phyloP scores from a whole-genome alignment of 2,797 vertebrate genomes.

The Tinamus major region DNA sequence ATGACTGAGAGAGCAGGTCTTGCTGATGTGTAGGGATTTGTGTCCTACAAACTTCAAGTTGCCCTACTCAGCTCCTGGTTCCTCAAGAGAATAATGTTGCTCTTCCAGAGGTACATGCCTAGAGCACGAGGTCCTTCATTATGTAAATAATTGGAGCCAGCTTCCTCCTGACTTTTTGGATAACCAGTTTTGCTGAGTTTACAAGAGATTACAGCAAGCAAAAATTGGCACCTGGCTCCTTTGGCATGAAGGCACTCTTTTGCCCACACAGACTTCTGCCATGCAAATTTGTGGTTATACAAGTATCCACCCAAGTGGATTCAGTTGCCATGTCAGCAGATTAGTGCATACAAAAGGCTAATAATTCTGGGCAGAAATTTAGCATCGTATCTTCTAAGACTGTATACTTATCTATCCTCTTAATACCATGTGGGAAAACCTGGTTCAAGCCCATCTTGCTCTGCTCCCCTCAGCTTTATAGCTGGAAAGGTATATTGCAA shows the following conservation, averaged over 20 bases:
- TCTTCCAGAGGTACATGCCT: background rate
- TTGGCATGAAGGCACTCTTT: background rate
- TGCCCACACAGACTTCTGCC: background rate
- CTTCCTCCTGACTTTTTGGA: conserved; percentile 51
- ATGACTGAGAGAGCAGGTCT: background rate
- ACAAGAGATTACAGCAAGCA: background rate
- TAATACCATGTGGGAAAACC: background rate
- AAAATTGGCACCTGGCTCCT: conserved; percentile 15
- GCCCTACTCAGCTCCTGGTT: background rate
- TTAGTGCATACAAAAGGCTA: conserved; percentile 10
- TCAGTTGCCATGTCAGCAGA: conserved; percentile 30
- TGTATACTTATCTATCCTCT: background rate
- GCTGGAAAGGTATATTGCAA: background rate
- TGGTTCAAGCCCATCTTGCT: background rate
- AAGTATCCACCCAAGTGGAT: conserved; percentile 6
- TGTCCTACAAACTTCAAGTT: background rate
- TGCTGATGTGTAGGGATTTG: too few relatives aligned
- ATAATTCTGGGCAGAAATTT: background rate
- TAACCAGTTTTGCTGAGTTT: background rate
- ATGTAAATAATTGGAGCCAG: conserved; percentile 31
- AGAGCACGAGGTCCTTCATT: conserved; percentile 39
- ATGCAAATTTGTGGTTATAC: conserved; percentile 6
- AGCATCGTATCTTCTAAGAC: background rate
- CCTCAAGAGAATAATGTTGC: background rate
- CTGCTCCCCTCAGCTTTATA: background rate